Base-by-base conservation (phyloP, 2,113 vertebrate genomes). In the Pterophyllum scalare region DNA sequence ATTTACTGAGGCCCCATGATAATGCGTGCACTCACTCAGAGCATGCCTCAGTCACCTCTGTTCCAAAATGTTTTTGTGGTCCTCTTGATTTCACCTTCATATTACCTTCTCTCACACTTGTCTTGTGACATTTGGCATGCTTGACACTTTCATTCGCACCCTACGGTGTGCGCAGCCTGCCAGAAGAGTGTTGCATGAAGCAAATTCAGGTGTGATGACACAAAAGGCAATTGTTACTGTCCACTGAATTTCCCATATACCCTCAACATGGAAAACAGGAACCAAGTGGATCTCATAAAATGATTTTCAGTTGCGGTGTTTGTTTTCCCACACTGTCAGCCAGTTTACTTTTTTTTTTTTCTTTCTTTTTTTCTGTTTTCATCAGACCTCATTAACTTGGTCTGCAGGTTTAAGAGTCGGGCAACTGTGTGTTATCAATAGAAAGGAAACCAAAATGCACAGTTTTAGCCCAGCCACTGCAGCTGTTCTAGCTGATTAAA, bases 401-500 rank as follows among this genome's bases (percentile, higher is more conserved):
- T 22, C 3, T 81, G n/a, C 59, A n/a, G 17, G 67, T 89, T 89
- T 64, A 46, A 82, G 54, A 83, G 62, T 79, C 38, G 59, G 72
- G 20, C 75, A 31, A 28, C 49, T 54, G 64, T 67, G 56, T 78
- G 72, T 87, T 83, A 78, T 82, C 38, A 26, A 59, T 26, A 52
- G 80, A 80, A 28, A 20, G 20, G 56, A 59, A 82, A 77, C 11
- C 62, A 67, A 35, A 83, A 75, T 74, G 24, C 22, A 26, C 35
- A 43, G n/a, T 85, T 89, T 84, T 58, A 78, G 76, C 61, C 7
- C 75, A 11, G 79, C 49, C 65, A n/a, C 83, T 82, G 82, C 89
- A 87, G 88, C 87, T 92, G 79, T 79, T 88, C 26, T 54, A 40
- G 86, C 84, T 86, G 90, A 92, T 94, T 90, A 87, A 91, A 91